Conservation (phyloP, 1,140 invertebrate genomes). For the Drosophila nikananu region DNA sequence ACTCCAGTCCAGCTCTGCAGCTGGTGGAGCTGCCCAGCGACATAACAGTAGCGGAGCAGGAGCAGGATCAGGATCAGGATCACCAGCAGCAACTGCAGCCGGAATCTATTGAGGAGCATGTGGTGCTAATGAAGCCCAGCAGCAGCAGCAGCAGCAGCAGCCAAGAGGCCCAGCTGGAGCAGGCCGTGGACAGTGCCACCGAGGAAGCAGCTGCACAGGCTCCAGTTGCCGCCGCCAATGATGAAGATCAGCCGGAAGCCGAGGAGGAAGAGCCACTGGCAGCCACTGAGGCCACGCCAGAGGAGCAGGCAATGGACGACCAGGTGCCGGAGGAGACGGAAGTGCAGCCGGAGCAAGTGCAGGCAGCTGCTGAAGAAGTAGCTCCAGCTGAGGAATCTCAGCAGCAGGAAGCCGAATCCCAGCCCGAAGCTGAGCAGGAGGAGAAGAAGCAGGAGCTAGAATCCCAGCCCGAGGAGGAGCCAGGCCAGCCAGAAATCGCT, state of each 20-base stretch:
- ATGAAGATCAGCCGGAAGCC: constrained; percentile 9
- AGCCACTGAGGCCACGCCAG: constrained; percentile 7
- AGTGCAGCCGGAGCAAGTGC: constrained; percentile 6
- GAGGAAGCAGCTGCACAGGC: constrained; percentile 27
- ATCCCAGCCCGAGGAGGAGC: not conserved
- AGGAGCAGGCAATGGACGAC: constrained; percentile 29
- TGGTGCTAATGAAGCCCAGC: constrained; percentile 36
- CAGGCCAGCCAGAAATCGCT: constrained; percentile 10
- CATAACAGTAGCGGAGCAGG: constrained; percentile 41
- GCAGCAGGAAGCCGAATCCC: not conserved
- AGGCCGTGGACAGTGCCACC: constrained; percentile 45
- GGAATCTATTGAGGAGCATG: constrained; percentile 63
- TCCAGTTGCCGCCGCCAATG: not conserved
- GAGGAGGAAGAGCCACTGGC: constrained; percentile 6
- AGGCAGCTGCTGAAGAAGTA: constrained; percentile 1
- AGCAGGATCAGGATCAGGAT: constrained; percentile 12
- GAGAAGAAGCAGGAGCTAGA: not conserved
- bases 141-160: constrained; percentile 17
- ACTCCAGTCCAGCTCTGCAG: constrained; percentile 70
- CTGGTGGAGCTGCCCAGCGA: constrained; percentile 70
- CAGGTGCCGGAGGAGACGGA: constrained; percentile 31
- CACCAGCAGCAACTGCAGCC: constrained; percentile 22
- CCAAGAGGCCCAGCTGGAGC: constrained; percentile 62
- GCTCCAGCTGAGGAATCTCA: not conserved
- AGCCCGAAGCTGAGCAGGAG: not conserved